Evolutionary conservation across 2,888 invertebrate genomes (phyloP).

Genomic region (Flabesymbios commensalis): DNA sequence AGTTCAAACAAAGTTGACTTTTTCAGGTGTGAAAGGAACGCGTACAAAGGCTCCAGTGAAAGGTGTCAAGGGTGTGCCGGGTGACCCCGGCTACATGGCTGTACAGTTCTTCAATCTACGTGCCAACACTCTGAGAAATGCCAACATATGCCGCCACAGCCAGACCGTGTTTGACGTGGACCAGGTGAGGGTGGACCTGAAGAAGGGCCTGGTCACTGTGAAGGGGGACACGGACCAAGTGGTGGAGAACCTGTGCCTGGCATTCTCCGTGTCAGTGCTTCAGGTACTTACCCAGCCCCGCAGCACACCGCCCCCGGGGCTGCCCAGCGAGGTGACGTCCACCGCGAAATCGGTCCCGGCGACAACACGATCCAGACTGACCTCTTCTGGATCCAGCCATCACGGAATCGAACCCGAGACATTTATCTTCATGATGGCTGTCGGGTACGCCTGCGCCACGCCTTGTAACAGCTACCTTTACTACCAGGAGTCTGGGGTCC

Average conservation of each 20-base stretch:
- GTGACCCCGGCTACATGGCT: background rate
- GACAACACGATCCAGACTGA: background rate
- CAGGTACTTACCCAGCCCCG: constrained; percentile 48
- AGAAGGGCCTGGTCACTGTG: background rate
- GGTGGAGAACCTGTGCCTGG: constrained; percentile 62
- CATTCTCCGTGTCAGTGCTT: constrained; percentile 63
- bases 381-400: constrained; percentile 15
- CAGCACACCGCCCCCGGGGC: too few species aligned
- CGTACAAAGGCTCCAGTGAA: background rate
- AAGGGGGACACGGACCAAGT: constrained; percentile 43
- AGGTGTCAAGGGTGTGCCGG: background rate
- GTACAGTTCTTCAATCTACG: background rate
- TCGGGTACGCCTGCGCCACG: constrained; percentile 58
- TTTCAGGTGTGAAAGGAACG: background rate
- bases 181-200: constrained; percentile 1
- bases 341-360: background rate
- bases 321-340: background rate
- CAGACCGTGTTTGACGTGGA: background rate
- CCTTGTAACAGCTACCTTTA: constrained; percentile 43
- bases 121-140: background rate
- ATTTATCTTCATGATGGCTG: constrained; percentile 57
- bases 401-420: constrained; percentile 35
- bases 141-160: background rate
- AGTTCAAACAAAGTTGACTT: background rate
- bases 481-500: background rate